phyloP scores from a whole-genome alignment of 2,888 invertebrate species.

The Pyrocoelia pectoralis region DNA sequence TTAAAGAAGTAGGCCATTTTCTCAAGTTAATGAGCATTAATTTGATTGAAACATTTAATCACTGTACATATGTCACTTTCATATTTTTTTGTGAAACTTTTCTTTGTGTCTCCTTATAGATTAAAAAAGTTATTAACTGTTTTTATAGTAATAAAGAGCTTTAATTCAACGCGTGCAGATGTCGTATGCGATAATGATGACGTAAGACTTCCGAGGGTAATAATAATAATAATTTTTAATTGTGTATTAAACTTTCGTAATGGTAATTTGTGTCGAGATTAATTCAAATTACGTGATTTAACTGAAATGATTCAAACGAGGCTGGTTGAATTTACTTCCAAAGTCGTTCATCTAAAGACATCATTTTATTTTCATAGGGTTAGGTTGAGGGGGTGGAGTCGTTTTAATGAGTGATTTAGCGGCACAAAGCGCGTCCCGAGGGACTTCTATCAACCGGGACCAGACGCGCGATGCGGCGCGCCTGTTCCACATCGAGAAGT shows the following conservation, averaged over 20 bases:
- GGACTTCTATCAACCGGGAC: constrained; percentile 58
- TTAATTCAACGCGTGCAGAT: no score
- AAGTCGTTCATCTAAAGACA: constrained; percentile 16
- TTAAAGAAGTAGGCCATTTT: no score
- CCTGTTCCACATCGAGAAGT: constrained; percentile 51
- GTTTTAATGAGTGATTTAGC: constrained; percentile 59
- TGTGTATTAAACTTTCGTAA: background rate
- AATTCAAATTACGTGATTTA: background rate
- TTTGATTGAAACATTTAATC: no score
- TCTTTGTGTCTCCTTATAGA: no score
- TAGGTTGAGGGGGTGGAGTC: constrained; percentile 23
- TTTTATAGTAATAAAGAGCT: no score
- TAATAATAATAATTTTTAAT: no score
- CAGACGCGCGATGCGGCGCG: constrained; percentile 50
- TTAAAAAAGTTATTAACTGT: no score
- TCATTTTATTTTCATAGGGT: constrained; percentile 23
- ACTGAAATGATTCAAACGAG: background rate
- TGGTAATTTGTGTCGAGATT: background rate
- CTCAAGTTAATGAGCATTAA: no score
- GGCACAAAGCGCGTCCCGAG: constrained; percentile 56
- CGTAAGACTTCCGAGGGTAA: no score
- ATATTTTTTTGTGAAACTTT: no score
- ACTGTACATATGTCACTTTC: no score
- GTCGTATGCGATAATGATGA: no score
- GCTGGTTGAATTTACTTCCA: background rate